Base-by-base conservation (phyloP, 1,140 invertebrate genomes). In the Metopolophium dirhodum region DNA sequence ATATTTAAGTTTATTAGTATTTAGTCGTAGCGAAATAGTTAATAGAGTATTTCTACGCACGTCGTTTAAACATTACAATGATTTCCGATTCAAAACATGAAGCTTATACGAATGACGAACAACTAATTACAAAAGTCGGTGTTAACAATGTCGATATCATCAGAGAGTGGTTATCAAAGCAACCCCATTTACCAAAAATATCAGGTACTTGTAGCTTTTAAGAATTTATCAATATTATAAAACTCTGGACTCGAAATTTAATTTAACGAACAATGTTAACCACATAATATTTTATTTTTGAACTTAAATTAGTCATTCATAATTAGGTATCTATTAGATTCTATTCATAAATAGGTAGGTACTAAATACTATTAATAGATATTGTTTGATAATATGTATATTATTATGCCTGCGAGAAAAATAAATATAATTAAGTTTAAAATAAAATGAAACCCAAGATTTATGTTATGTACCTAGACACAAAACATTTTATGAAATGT, bases 101-200 rank as follows among this genome's bases (percentile, higher is more conserved):
- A 37, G 77, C 37, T 7, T 22, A 26, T 85, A 85, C n/a, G 22
- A 41, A 54, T 35, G 35, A 54, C n/a, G 91, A 83, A 85, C 30
- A 91, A 37, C 47, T 92, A 11, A 20, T 92, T 37, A 3, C 45
- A 14, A 54, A 92, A 51, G 77, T 92, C 20, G 91, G 68, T 30
- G 37, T 14, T 26, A 85, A 51, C 22, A 83, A 83, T 54, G n/a
- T 92, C 77, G n/a, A 92, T 14, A 85, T 85, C 35, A 92, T 92
- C 61, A 49, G 11, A 54, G 91, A 83, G 2, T 92, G 91, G 91
- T 35, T 92, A 45, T 82, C 30, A 35, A 92, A 92, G 51, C 91
- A 92, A 83, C 91, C 49, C 2, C 91, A 92, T 51, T 85, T 92
- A 49, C 91, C 91, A 30, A 85, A 83, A 54, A 85, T 92, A 83